These are phyloP conservation scores for Halisarca cf. caerulea DNA, from an alignment of 37 sponge, comb jelly and placozoan genomes.

Conservation along the genomic window DNA sequence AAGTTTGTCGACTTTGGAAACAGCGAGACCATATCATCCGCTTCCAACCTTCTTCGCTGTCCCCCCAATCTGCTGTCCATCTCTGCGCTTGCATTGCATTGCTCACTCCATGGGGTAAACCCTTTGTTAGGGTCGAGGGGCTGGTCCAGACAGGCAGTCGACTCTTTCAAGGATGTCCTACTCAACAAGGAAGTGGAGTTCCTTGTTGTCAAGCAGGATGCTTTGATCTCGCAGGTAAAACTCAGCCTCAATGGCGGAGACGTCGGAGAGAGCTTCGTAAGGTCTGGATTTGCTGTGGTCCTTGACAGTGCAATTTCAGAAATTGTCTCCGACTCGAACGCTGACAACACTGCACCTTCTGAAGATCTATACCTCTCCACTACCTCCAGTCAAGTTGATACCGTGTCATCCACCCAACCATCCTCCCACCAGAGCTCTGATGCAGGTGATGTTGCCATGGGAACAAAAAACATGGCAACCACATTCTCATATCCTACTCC, in stretches of 20 bases:
- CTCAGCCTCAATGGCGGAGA: neutral
- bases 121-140: slow-evolving; percentile 1
- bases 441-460: slow-evolving; percentile 22
- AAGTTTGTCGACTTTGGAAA: slow-evolving; percentile 83
- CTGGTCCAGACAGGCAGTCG: slow-evolving; percentile 24
- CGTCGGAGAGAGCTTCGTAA: neutral
- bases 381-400: neutral
- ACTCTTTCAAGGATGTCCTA: slow-evolving; percentile 3
- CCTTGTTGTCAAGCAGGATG: slow-evolving; percentile 17
- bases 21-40: slow-evolving; percentile 32
- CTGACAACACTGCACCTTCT: neutral
- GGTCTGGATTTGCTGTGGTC: neutral
- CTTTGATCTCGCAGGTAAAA: neutral
- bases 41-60: slow-evolving; percentile 12
- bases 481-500: neutral
- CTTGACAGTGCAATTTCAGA: neutral
- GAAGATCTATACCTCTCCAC: slow-evolving; percentile 31
- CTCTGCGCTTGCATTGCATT: slow-evolving; percentile 44
- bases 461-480: neutral
- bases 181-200: slow-evolving; percentile 7
- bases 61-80: slow-evolving; percentile 35
- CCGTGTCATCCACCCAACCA: neutral
- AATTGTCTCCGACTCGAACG: neutral
- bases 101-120: slow-evolving; percentile 39
- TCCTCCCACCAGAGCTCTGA: slow-evolving; percentile 26